phyloP scores from a whole-genome alignment of 2,113 vertebrate genomes.

The Xerus inauris region DNA sequence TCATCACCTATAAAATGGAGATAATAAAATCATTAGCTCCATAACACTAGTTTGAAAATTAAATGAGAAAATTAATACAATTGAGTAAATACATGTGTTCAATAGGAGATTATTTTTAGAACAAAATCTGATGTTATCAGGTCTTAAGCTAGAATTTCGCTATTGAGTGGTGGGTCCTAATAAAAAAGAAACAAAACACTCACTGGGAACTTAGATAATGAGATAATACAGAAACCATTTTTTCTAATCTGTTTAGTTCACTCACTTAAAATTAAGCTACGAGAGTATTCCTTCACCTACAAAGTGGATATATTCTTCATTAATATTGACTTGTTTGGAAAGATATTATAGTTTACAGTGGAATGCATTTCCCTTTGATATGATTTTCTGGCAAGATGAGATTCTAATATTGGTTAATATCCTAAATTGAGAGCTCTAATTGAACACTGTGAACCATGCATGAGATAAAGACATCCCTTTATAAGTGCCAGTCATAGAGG shows the following conservation, averaged over 20 bases:
- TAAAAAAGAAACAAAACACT: constrained; percentile 53
- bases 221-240: constrained; percentile 47
- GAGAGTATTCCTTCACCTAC: constrained; percentile 63
- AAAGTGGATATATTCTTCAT: constrained; percentile 79
- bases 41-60: constrained; percentile 33
- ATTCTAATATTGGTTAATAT: constrained; percentile 68
- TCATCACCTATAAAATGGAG: neutral
- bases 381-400: constrained; percentile 79
- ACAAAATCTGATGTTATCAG: neutral
- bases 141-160: constrained; percentile 24
- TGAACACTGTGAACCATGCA: neutral
- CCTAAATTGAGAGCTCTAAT: constrained; percentile 45
- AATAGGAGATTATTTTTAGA: neutral
- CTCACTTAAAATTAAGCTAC: constrained; percentile 78
- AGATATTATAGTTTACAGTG: constrained; percentile 73
- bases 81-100: neutral
- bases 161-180: constrained; percentile 26
- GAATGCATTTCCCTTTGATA: constrained; percentile 78
- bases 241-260: constrained; percentile 56
- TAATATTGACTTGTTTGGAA: constrained; percentile 69
- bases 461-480: constrained; percentile 13
- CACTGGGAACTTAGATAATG: constrained; percentile 32
- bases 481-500: neutral
- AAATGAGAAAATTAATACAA: constrained; percentile 1
- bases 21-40: constrained; percentile 21